Percentiles rank a stretch among this genome's conserved stretches.
Evolutionary conservation across 2,113 vertebrate genomes (phyloP).

Genomic region (Anser cygnoides): DNA sequence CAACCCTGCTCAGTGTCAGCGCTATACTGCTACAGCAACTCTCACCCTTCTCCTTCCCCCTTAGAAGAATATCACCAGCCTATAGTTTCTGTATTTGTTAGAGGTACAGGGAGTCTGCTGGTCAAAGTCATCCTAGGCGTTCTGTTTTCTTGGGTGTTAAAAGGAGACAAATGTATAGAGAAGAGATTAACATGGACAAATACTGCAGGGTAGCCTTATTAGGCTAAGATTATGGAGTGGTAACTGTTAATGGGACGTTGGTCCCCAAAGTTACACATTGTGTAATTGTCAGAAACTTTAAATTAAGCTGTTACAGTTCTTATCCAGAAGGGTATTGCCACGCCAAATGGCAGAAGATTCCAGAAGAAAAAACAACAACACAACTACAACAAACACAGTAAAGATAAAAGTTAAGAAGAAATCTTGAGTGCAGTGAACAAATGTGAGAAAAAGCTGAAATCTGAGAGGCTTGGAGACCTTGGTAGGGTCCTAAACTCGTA

Average conservation of each 20-base stretch:
- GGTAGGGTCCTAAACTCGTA: background rate
- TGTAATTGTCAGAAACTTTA: constrained; percentile 3
- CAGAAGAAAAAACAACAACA: background rate
- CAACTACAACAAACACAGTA: background rate
- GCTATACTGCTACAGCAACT: background rate
- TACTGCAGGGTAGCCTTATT: background rate
- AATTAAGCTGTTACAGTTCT: background rate
- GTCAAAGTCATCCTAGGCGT: background rate
- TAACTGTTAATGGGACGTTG: background rate
- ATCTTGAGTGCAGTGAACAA: background rate
- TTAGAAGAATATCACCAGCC: background rate
- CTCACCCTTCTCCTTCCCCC: background rate
- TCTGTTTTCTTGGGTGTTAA: background rate
- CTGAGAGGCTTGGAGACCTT: background rate
- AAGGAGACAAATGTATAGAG: background rate
- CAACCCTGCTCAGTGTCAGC: background rate
- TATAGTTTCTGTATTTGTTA: background rate
- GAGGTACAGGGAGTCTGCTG: background rate
- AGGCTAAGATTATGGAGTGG: background rate
- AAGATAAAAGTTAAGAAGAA: background rate
- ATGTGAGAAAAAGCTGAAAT: background rate
- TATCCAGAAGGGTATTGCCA: background rate
- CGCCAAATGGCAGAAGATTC: background rate
- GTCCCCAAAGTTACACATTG: background rate
- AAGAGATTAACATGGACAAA: background rate